Conservation (phyloP, 2,888 invertebrate genomes). For the Athrips mouffetella region DNA sequence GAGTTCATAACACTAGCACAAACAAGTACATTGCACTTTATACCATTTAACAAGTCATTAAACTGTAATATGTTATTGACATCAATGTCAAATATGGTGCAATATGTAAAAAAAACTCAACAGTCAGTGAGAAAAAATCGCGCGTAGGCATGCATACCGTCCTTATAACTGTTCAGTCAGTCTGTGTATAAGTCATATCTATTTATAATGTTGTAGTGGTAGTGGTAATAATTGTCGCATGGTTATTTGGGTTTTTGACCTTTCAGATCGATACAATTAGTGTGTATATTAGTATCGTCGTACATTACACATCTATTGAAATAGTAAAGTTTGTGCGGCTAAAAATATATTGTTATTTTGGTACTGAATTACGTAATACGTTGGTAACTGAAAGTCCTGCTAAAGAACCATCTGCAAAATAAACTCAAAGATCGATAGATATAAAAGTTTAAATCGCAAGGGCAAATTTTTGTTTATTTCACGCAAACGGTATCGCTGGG, state of each 20-base stretch:
- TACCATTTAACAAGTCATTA: slow-evolving; percentile 9
- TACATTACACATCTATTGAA: too few relatives aligned
- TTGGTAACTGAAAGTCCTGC: too few relatives aligned
- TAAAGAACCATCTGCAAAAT: too few relatives aligned
- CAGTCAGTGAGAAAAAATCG: background rate
- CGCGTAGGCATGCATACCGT: slow-evolving; percentile 58
- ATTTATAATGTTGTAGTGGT: slow-evolving; percentile 9
- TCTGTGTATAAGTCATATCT: slow-evolving; percentile 14
- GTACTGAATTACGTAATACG: too few relatives aligned
- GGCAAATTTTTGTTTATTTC: too few relatives aligned
- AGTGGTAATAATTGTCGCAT: slow-evolving; percentile 9
- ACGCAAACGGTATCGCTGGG: too few relatives aligned
- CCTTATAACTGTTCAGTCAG: slow-evolving; percentile 53
- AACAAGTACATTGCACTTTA: background rate
- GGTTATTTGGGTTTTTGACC: slow-evolving; percentile 2
- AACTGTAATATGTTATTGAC: background rate
- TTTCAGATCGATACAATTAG: slow-evolving; percentile 2
- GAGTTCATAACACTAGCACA: background rate
- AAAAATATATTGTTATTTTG: too few relatives aligned
- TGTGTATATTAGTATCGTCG: slow-evolving; percentile 3
- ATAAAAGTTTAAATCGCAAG: too few relatives aligned
- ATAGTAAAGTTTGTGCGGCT: too few relatives aligned
- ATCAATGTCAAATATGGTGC: background rate
- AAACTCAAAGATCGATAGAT: too few relatives aligned
- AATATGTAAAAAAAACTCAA: slow-evolving; percentile 33